Percentiles rank a stretch among this genome's conserved stretches.
Conservation (phyloP, 2,113 vertebrate species). For the Embiotoca jacksoni region DNA sequence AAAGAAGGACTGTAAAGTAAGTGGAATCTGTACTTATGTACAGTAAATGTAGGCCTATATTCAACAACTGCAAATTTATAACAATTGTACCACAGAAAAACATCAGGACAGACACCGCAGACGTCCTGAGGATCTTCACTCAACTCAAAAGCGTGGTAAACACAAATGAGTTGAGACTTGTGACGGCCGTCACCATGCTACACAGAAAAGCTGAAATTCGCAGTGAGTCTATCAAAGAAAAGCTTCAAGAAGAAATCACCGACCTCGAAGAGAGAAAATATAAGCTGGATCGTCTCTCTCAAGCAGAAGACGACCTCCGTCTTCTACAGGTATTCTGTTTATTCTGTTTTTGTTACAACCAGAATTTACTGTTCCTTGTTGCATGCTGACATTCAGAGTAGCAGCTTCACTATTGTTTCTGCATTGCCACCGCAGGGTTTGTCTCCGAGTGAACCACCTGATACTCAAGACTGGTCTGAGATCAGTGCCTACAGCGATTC, state of each 20-base stretch:
- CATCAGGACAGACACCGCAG: background rate
- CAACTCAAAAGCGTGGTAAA: background rate
- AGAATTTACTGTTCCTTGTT: too few species aligned
- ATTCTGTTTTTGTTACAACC: background rate
- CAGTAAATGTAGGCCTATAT: too few species aligned
- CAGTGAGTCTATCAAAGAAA: background rate
- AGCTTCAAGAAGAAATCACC: background rate
- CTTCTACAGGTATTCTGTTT: slow-evolving; percentile 7
- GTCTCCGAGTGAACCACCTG: background rate
- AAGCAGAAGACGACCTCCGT: background rate
- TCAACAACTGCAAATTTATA: too few species aligned
- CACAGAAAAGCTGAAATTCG: background rate
- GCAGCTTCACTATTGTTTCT: background rate
- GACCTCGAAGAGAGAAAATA: slow-evolving; percentile 3
- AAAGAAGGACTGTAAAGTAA: too few species aligned
- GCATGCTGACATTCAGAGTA: background rate
- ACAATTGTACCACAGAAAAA: background rate
- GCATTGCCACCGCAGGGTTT: background rate
- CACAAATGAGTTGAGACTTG: background rate
- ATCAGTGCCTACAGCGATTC: slow-evolving; percentile 14
- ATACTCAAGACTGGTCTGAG: slow-evolving; percentile 14
- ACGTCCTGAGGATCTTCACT: background rate
- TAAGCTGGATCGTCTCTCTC: slow-evolving; percentile 1
- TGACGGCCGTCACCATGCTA: background rate
- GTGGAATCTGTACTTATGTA: too few species aligned